These are phyloP conservation scores for Karalla daura DNA, from an alignment of 2,797 vertebrate species.

Conservation along the genomic window DNA sequence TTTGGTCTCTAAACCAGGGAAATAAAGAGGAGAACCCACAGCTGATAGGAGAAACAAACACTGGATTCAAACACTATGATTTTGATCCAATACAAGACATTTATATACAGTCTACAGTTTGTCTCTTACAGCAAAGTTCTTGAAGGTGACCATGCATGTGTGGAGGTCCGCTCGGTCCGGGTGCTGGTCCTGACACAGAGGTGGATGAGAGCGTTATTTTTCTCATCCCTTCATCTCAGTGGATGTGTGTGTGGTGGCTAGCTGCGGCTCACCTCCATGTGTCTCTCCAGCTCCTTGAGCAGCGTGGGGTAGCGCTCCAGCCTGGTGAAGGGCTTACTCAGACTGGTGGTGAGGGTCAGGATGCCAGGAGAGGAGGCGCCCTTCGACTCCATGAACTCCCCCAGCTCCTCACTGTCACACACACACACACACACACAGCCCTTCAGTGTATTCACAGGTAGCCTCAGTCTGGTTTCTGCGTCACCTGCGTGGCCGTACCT, in stretches of 20 bases:
- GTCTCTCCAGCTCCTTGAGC: slow-evolving; percentile 89
- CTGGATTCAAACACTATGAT: no score
- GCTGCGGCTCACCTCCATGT: slow-evolving; percentile 71
- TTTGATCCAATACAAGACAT: no score
- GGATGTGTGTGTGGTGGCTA: not conserved
- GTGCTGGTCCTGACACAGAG: slow-evolving; percentile 88
- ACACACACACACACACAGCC: not conserved
- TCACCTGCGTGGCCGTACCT: slow-evolving; percentile 78
- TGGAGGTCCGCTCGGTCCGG: slow-evolving; percentile 91
- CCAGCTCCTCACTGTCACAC: slow-evolving; percentile 89
- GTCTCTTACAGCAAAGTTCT: slow-evolving; percentile 87
- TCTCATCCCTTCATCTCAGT: not conserved
- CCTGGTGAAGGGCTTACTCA: slow-evolving; percentile 97
- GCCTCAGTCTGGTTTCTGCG: not conserved
- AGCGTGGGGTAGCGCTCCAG: slow-evolving; percentile 93
- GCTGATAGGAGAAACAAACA: no score
- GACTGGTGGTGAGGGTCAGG: slow-evolving; percentile 92
- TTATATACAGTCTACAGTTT: no score
- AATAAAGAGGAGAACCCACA: no score
- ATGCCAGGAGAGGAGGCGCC: slow-evolving; percentile 92
- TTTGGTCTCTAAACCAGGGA: no score
- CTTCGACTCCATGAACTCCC: slow-evolving; percentile 95
- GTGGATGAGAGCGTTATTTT: no score
- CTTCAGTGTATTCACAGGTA: not conserved
- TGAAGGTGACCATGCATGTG: slow-evolving; percentile 90